Percentiles rank a stretch among this genome's conserved stretches.
Evolutionary conservation across 2,797 vertebrate species (phyloP).

Genomic region (Mus caroli): DNA sequence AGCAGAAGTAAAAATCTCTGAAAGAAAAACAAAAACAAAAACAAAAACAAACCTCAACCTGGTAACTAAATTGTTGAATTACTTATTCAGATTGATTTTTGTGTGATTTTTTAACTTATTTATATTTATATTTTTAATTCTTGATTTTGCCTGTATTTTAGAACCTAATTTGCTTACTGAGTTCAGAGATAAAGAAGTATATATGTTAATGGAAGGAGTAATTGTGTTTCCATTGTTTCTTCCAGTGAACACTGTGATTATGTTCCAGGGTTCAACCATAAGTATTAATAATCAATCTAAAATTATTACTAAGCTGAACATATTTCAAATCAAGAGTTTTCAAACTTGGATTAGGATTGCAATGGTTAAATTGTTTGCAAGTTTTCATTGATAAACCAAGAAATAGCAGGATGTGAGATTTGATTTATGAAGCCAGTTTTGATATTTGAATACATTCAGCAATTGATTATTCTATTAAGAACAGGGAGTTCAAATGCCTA

Average conservation of each 20-base stretch:
- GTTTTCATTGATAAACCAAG: neutral
- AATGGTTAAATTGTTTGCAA: neutral
- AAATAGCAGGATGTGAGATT: neutral
- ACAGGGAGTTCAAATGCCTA: constrained; percentile 51
- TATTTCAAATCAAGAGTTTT: neutral
- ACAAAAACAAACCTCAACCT: neutral
- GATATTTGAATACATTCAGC: constrained; percentile 10
- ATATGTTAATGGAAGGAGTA: neutral
- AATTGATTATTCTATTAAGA: constrained; percentile 48
- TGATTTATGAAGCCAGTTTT: neutral
- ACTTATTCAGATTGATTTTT: no score
- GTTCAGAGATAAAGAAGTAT: neutral
- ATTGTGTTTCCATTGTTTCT: neutral
- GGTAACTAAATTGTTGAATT: neutral
- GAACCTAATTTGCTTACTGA: neutral
- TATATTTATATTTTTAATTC: neutral
- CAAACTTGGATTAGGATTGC: neutral
- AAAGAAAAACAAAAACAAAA: neutral
- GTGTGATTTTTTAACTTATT: neutral
- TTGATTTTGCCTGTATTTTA: neutral
- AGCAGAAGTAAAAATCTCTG: neutral
- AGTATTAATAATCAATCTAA: neutral
- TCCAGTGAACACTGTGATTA: neutral
- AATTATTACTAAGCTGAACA: neutral
- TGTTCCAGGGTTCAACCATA: neutral